Evolutionary conservation across 64 coral and sea anemone genomes (phyloP), one percentile per base, ranked within the genome.

Genomic region (Orbicella faveolata): DNA sequence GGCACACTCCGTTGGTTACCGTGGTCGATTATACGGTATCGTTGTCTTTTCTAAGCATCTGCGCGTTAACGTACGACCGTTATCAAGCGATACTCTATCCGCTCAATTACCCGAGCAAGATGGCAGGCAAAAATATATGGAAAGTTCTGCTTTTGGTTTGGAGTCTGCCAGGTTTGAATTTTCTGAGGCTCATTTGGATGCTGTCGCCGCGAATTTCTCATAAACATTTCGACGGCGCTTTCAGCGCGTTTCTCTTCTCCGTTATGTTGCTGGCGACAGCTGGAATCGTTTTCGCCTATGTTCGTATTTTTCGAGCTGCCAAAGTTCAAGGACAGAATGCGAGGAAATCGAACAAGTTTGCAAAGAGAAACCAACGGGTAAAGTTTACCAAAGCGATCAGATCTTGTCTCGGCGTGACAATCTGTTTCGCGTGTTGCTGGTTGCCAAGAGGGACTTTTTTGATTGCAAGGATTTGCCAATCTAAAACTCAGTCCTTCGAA

Each of bases 401-500:
- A 33, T 89, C 75, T 68, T 89, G 88, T 17, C 78, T 89, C 21
- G 88, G 39, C 10, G 88, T 89, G 14, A 89, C 88, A 30, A 25
- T 89, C 21, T 89, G 88, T 35, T 89, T 89, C 21, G 16, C 59
- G 15, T 79, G 88, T 69, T 89, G 88, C 35, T 89, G 88, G 88
- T 19, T 89, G 18, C 88, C 88, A 4, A 14, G 88, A 34, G 73
- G 75, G 15, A 51, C 65, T 52, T 89, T 67, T 33, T 19, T 89
- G 76, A 68, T 77, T 15, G 63, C 75, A 52, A 79, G 61, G 23
- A 69, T 69, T 68, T 75, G 18, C 19, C n/a, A 36, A 15, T 79
- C 61, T 19, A 61, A 33, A 35, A 17, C 36, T 48, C 44, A 48
- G 44, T 63, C 36, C 2, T 41, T 30, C 6, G 55, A 48, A 23